These are phyloP conservation scores for Emesis furor DNA, from an alignment of 2,888 invertebrate genomes.

Conservation along the genomic window DNA sequence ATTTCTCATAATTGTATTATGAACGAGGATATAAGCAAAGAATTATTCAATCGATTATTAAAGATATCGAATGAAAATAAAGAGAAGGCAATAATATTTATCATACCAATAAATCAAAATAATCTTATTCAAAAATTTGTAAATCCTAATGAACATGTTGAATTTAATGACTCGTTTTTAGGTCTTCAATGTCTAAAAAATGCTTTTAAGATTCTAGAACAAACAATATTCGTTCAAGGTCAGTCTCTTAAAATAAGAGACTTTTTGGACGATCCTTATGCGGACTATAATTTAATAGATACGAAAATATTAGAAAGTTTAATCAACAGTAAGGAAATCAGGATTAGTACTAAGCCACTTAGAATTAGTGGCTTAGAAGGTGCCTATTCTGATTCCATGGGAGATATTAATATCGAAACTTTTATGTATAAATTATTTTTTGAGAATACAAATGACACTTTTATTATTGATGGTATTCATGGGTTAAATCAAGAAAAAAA, in stretches of 20 bases:
- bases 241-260: background rate
- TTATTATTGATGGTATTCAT: background rate
- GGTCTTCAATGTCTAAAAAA: background rate
- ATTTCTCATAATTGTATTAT: background rate
- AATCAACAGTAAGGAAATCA: background rate
- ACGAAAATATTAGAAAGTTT: background rate
- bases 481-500: background rate
- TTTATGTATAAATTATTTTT: background rate
- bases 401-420: background rate
- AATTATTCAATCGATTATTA: background rate
- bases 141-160: background rate
- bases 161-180: background rate
- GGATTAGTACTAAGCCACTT: background rate
- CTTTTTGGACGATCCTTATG: background rate
- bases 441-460: background rate
- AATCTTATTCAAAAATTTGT: background rate
- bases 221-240: background rate
- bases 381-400: conserved; percentile 1
- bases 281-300: background rate
- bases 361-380: conserved; percentile 3
- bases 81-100: background rate
- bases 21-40: background rate
- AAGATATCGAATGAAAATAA: background rate
- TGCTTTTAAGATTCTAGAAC: background rate
- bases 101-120: background rate